Evolutionary conservation across 2,797 vertebrate genomes (phyloP), one percentile per base, ranked within the genome.

Genomic region (Ctenochaetus hawaiiensis): DNA sequence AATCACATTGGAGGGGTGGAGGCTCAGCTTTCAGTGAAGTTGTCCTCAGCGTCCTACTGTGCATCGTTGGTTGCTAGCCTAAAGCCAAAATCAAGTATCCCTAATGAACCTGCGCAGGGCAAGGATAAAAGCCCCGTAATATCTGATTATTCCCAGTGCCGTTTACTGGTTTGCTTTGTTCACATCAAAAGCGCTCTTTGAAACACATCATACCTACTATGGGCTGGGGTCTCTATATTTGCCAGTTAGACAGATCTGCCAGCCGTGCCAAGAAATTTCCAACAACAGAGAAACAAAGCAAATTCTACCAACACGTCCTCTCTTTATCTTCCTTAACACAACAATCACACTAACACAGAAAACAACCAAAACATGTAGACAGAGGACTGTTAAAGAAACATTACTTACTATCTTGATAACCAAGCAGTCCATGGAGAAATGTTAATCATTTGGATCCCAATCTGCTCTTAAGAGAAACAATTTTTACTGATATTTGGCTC

Each of bases 131-230:
- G 90, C 85, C 77, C 72, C 77, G 74, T 93, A 92, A 94, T 93
- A 93, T 93, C 84, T 91, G 92, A 94, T 95, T 95, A 93, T 94
- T 95, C 93, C 92, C 91, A 87, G 90, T 87, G 88, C 93, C 76
- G 73, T 94, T 95, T 93, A 86, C 92, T 90, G 88, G 80, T 93
- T 93, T 92, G 91, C 92, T 95, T 94, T 93, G 89, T 93, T 94
- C 89, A 89, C 84, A 94, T 95, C 92, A 95, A 94, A 95, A 83
- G 76, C 53, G 39, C 83, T 90, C 91, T 93, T 94, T 94, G 86
- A 94, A 95, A 92, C 79, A 86, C 80, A 85, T 91, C 86, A 78
- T 89, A 90, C 90, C 84, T 89, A 89, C 90, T 91, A 86, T 87
- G 88, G 84, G 89, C 81, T 85, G 16, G 58, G 67, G 84, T 87